A percentile compares a stretch with the other conserved stretches of the same genome.
Evolutionary conservation across 2,888 invertebrate genomes (phyloP).

Genomic region (Napeogenes sylphis): DNA sequence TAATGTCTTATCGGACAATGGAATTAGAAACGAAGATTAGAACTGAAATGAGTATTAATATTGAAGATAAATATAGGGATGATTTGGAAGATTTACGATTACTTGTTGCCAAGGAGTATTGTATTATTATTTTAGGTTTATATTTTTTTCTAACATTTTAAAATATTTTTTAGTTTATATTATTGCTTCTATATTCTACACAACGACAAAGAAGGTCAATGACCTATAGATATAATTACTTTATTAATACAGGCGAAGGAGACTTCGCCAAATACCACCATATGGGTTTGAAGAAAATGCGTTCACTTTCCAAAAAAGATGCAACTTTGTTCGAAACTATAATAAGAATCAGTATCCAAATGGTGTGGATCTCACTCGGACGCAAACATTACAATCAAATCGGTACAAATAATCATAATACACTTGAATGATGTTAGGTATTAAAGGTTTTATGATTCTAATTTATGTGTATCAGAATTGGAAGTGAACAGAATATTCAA

Average conservation of each 20-base stretch:
- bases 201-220: too few relatives aligned
- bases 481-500: slow-evolving; percentile 77
- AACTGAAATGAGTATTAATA: slow-evolving; percentile 50
- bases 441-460: neutral
- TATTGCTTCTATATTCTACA: too few relatives aligned
- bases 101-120: slow-evolving; percentile 76
- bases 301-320: slow-evolving; percentile 74
- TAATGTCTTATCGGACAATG: slow-evolving; percentile 58
- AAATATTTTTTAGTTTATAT: neutral
- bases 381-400: slow-evolving; percentile 71
- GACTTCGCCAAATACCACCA: slow-evolving; percentile 72
- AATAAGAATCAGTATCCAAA: slow-evolving; percentile 66
- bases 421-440: neutral
- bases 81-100: slow-evolving; percentile 74
- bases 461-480: slow-evolving; percentile 53
- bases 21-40: slow-evolving; percentile 62
- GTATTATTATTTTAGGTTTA: slow-evolving; percentile 64
- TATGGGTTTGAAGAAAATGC: slow-evolving; percentile 57
- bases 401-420: slow-evolving; percentile 49
- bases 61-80: slow-evolving; percentile 58
- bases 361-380: slow-evolving; percentile 77
- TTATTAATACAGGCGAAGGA: slow-evolving; percentile 41
- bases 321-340: slow-evolving; percentile 71
- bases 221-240: neutral
- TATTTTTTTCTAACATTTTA: neutral